Conservation (phyloP, 1,140 invertebrate genomes). For the Antheraea pernyi region DNA sequence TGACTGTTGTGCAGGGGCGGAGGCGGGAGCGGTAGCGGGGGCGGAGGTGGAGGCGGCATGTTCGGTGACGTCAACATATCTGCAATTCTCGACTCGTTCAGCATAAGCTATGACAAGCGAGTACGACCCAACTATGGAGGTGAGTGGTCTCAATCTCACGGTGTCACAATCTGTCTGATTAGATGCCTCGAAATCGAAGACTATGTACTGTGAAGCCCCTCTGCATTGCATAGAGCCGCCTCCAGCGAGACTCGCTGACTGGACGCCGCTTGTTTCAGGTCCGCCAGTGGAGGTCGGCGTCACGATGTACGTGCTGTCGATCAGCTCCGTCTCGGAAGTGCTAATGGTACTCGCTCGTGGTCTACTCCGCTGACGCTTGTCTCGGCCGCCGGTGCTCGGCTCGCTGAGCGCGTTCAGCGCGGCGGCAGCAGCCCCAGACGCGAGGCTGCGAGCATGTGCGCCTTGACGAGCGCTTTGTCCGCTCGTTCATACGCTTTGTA, state of each 20-base stretch:
- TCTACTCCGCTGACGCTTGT: constrained; percentile 40
- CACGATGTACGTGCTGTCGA: constrained; percentile 98
- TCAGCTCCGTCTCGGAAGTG: constrained; percentile 98
- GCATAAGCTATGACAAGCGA: constrained; percentile 98
- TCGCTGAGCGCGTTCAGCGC: constrained; percentile 8
- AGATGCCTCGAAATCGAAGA: too few relatives aligned
- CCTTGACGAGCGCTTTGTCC: constrained; percentile 42
- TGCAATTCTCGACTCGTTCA: constrained; percentile 95
- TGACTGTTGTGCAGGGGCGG: constrained; percentile 50
- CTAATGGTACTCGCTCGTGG: constrained; percentile 89
- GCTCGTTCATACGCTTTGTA: constrained; percentile 60
- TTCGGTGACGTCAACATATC: constrained; percentile 95
- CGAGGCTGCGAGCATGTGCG: constrained; percentile 71
- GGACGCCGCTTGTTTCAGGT: constrained; percentile 86
- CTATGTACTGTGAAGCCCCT: too few relatives aligned
- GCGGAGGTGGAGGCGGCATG: constrained; percentile 88
- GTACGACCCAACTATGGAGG: constrained; percentile 99
- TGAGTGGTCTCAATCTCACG: constrained; percentile 78
- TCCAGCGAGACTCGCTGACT: too few relatives aligned
- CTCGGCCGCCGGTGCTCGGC: constrained; percentile 27
- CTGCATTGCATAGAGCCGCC: too few relatives aligned
- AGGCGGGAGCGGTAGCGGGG: constrained; percentile 5
- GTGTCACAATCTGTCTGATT: too few relatives aligned
- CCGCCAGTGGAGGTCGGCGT: constrained; percentile 96
- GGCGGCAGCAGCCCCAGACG: constrained; percentile 58